Percentiles rank a stretch among this genome's conserved stretches.
phyloP scores from a whole-genome alignment of 2,888 invertebrate species.

The Cheilosia variabilis region DNA sequence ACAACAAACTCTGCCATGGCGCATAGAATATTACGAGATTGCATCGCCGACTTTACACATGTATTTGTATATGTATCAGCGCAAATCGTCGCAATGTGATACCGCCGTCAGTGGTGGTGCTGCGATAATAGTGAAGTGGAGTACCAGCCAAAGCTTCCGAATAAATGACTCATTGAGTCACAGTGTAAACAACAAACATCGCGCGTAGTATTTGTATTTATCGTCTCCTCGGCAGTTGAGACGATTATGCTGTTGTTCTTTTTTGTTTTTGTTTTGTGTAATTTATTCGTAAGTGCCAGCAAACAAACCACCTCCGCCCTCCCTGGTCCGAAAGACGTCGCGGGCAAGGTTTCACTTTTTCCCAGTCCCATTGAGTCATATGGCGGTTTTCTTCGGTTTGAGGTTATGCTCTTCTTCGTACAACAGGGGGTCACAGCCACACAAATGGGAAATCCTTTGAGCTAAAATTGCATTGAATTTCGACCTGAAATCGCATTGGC shows the following conservation, averaged over 20 bases:
- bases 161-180: constrained; percentile 68
- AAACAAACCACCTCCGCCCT: constrained; percentile 7
- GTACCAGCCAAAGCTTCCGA: constrained; percentile 67
- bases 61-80: constrained; percentile 31
- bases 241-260: constrained; percentile 59
- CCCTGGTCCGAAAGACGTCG: neutral
- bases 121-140: constrained; percentile 37
- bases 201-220: constrained; percentile 37
- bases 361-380: constrained; percentile 23
- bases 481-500: neutral
- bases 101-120: constrained; percentile 36
- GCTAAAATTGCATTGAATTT: neutral
- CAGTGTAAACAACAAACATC: constrained; percentile 67
- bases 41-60: neutral
- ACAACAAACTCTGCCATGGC: constrained; percentile 4
- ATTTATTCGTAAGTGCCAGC: constrained; percentile 45
- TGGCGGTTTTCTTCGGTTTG: too few species aligned
- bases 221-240: constrained; percentile 52
- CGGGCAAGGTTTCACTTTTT: constrained; percentile 29
- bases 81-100: constrained; percentile 61
- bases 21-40: constrained; percentile 12
- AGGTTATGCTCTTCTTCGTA: neutral
- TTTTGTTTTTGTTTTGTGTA: constrained; percentile 21
- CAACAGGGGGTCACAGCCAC: neutral
- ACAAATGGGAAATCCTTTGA: constrained; percentile 8